Percentiles rank a stretch among this genome's conserved stretches.
phyloP scores from a whole-genome alignment of 1,140 invertebrate genomes.

The Drosophila erecta region DNA sequence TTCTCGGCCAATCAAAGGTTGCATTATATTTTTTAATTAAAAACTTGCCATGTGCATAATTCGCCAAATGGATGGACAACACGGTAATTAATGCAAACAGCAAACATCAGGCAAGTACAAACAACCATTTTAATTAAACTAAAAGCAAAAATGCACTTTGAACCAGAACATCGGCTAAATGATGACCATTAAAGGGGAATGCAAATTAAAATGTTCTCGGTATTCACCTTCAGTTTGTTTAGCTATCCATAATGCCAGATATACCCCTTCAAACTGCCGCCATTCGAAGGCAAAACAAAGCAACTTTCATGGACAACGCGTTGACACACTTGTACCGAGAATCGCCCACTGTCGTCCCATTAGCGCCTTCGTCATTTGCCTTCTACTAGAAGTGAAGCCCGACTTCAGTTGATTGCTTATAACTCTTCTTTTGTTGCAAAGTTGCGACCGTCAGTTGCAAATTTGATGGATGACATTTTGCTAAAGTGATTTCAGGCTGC shows the following conservation, averaged over 20 bases:
- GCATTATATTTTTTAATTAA: slow-evolving; percentile 82
- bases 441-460: slow-evolving; percentile 34
- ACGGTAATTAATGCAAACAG: slow-evolving; percentile 74
- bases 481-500: slow-evolving; percentile 29
- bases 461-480: slow-evolving; percentile 66
- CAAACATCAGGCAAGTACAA: slow-evolving; percentile 40
- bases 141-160: slow-evolving; percentile 59
- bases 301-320: slow-evolving; percentile 58
- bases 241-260: neutral
- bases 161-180: neutral
- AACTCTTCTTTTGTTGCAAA: slow-evolving; percentile 13
- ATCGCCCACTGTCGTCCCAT: slow-evolving; percentile 5
- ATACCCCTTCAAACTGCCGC: neutral
- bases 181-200: slow-evolving; percentile 15
- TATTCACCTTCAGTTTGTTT: neutral
- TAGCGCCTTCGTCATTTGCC: slow-evolving; percentile 59
- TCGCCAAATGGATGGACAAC: slow-evolving; percentile 79
- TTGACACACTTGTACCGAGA: slow-evolving; percentile 50
- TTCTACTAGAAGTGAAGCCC: slow-evolving; percentile 57
- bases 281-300: slow-evolving; percentile 7
- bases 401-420: slow-evolving; percentile 61
- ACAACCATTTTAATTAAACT: slow-evolving; percentile 78
- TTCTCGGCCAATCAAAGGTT: slow-evolving; percentile 66
- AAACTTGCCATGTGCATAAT: slow-evolving; percentile 79
- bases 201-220: slow-evolving; percentile 9